Base-by-base conservation (phyloP, 2,797 vertebrate genomes). In the Acanthiza pusilla region DNA sequence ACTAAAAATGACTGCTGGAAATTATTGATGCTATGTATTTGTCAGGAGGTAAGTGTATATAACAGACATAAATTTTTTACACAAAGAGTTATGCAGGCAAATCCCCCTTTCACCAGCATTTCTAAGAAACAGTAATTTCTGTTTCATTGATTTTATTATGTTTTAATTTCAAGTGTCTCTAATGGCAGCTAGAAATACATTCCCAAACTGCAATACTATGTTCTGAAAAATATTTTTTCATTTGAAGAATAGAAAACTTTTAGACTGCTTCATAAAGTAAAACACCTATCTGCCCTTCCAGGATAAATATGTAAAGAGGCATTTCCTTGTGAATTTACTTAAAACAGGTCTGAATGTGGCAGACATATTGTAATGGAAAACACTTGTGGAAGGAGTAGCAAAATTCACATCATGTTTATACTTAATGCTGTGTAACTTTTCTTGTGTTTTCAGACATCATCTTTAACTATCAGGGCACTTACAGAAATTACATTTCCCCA, bases 301-400 rank as follows among this genome's bases (percentile, higher is more conserved):
- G 92, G 65, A 93, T 60, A 95, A 96, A 95, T 72, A 96, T 0
- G 5, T 65, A 91, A 94, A 87, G 89, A 92, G 84, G 89, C 57
- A 96, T 94, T 95, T 96, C 68, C 85, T 94, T 65, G 72, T 85
- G 87, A 95, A 89, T 93, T 92, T 95, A 94, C 82, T 94, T 96
- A 93, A 96, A 95, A 96, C 77, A 92, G 85, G 54, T 67, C 72
- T 91, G 53, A 91, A 82, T 43, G 72, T 34, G 93, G 84, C 75
- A 93, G 94, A 95, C 91, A 85, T 73, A 93, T 88, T 91, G 78
- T 95, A 96, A 95, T 85, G 91, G 91, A 94, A 96, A 96, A 90
- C 84, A 94, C 75, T 81, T 93, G 95, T 60, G 48, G 71, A 79
- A 92, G 42, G 42, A 85, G 71, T 30, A 82, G 85, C 75, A 61